These are phyloP conservation scores for Chiloscyllium punctatum DNA, from an alignment of 2,797 vertebrate species.

Conservation along the genomic window DNA sequence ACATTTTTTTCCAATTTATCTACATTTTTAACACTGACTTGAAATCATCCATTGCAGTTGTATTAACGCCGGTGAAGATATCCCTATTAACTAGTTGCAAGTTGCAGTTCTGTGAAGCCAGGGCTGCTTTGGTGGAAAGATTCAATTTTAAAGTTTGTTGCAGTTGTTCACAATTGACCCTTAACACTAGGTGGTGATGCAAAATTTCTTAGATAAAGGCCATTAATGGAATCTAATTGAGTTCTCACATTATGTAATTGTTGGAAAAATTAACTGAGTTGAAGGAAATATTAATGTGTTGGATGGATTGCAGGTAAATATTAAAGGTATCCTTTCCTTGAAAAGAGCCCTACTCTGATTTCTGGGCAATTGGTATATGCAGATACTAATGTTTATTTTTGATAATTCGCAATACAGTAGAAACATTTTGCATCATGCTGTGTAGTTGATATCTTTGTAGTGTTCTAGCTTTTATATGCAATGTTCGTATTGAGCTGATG, in stretches of 20 bases:
- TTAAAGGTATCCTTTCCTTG: neutral
- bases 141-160: neutral
- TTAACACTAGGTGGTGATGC: neutral
- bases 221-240: neutral
- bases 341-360: neutral
- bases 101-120: neutral
- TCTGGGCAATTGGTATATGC: conserved; percentile 32
- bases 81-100: neutral
- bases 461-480: conserved; percentile 37
- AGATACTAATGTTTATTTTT: conserved; percentile 38
- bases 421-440: conserved; percentile 31
- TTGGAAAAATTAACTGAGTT: neutral
- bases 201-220: neutral
- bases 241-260: neutral
- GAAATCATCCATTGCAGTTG: neutral
- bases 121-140: neutral
- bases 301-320: neutral
- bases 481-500: conserved; percentile 16
- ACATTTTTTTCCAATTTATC: neutral
- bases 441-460: conserved; percentile 24
- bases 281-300: neutral
- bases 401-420: neutral
- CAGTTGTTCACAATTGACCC: neutral
- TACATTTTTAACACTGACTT: neutral
- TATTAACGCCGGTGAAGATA: too few relatives aligned